Conservation (phyloP, 30 jellyfish, hydroid and myxozoan species). For the Phacellophora camtschatica region DNA sequence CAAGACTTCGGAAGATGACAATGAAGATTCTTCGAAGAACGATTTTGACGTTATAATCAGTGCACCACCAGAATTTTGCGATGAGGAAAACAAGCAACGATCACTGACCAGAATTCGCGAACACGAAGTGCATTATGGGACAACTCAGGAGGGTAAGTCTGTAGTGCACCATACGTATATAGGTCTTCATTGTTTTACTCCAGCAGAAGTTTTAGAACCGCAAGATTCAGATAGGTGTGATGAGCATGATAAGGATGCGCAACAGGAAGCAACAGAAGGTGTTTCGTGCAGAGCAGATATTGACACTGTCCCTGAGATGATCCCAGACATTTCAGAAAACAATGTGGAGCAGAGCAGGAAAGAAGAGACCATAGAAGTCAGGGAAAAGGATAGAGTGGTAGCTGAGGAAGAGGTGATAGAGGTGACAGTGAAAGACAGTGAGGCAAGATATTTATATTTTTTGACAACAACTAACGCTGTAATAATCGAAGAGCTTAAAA, state of each 20-base stretch:
- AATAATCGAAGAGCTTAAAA: neutral
- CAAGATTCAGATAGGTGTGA: neutral
- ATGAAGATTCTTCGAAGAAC: neutral
- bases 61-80: slow-evolving; percentile 50
- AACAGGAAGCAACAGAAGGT: neutral
- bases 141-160: slow-evolving; percentile 47
- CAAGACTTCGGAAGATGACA: neutral
- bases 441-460: neutral
- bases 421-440: neutral
- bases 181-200: neutral
- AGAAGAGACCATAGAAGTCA: neutral
- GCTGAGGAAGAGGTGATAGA: neutral
- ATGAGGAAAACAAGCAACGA: slow-evolving; percentile 23
- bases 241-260: neutral
- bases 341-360: too few species aligned
- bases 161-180: slow-evolving; percentile 31
- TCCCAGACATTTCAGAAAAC: too few species aligned
- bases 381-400: neutral
- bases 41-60: slow-evolving; percentile 7
- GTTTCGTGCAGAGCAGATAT: neutral
- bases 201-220: neutral
- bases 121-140: slow-evolving; percentile 50
- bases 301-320: neutral
- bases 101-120: slow-evolving; percentile 20
- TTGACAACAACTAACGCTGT: neutral